These are phyloP conservation scores for Falco punctatus DNA, from an alignment of 2,113 vertebrate genomes.

Conservation along the genomic window DNA sequence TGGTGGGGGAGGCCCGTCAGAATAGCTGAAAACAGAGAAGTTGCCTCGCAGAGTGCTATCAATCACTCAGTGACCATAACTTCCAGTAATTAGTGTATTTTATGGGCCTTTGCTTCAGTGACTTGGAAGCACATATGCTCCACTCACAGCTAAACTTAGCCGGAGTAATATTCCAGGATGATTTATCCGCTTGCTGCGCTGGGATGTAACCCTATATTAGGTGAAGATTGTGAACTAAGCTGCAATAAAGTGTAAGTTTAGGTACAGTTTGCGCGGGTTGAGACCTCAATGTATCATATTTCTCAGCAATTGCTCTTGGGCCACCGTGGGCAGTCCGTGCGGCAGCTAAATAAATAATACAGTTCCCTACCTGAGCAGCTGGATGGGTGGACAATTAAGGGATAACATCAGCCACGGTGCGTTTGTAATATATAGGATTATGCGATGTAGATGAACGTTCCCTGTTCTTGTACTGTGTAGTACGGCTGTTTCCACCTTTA, in stretches of 20 bases:
- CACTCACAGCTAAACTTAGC: constrained; percentile 81
- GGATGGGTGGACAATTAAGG: constrained; percentile 2
- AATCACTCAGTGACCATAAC: constrained; percentile 91
- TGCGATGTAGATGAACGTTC: neutral
- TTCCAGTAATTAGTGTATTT: constrained; percentile 89
- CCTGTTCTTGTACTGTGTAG: neutral
- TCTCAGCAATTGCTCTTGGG: constrained; percentile 53
- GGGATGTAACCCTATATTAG: constrained; percentile 82
- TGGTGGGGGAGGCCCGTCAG: constrained; percentile 77
- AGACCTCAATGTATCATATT: constrained; percentile 79
- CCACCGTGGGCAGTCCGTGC: constrained; percentile 24
- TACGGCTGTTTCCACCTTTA: neutral
- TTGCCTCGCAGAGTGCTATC: constrained; percentile 84
- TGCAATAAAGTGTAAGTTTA: constrained; percentile 85
- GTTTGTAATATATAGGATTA: neutral
- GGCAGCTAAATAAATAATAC: constrained; percentile 71
- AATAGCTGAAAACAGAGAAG: constrained; percentile 75
- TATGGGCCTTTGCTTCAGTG: constrained; percentile 85
- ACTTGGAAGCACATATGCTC: constrained; percentile 82
- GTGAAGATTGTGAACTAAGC: constrained; percentile 79
- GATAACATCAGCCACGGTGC: neutral
- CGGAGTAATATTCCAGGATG: constrained; percentile 81
- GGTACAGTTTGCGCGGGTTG: constrained; percentile 82
- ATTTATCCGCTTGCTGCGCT: constrained; percentile 84
- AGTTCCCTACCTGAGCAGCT: neutral